Conservation (phyloP, 2,113 vertebrate species). For the Phylloscopus trochiloides region DNA sequence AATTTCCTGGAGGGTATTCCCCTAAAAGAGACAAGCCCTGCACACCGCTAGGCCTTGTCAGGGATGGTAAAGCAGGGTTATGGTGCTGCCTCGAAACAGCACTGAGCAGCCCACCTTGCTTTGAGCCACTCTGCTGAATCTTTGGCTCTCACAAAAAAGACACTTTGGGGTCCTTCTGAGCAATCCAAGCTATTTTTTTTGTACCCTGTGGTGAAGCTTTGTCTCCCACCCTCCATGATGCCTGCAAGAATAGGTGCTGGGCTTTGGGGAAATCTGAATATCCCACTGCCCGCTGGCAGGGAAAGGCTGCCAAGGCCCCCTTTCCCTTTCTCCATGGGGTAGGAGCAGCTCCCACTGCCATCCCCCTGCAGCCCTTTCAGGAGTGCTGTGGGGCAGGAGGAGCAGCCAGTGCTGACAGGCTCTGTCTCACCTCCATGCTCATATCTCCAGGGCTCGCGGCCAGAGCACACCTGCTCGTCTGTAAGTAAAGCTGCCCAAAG, state of each 20-base stretch:
- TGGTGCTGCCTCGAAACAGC: not conserved
- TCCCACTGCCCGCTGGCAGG: rapidly evolving
- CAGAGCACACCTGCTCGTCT: not conserved
- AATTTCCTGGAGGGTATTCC: not conserved
- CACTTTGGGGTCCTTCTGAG: not conserved
- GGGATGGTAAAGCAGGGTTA: not conserved
- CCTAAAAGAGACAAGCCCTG: not conserved
- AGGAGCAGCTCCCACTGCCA: not conserved
- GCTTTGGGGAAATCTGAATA: not conserved
- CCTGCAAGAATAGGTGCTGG: not conserved
- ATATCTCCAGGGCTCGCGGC: rapidly evolving
- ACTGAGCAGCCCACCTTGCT: not conserved
- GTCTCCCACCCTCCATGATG: not conserved
- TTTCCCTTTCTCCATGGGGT: not conserved
- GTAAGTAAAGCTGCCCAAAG: not conserved
- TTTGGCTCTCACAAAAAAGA: not conserved
- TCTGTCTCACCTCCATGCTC: not conserved
- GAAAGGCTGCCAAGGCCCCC: not conserved
- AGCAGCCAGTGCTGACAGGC: not conserved
- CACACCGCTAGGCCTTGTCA: not conserved
- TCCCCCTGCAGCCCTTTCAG: not conserved
- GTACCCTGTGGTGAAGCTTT: not conserved
- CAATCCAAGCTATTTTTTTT: not conserved
- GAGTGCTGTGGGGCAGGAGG: not conserved
- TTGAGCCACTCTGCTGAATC: rapidly evolving